These are phyloP conservation scores for Nyctibius bracteatus DNA, from an alignment of 2,113 vertebrate genomes.

Conservation along the genomic window DNA sequence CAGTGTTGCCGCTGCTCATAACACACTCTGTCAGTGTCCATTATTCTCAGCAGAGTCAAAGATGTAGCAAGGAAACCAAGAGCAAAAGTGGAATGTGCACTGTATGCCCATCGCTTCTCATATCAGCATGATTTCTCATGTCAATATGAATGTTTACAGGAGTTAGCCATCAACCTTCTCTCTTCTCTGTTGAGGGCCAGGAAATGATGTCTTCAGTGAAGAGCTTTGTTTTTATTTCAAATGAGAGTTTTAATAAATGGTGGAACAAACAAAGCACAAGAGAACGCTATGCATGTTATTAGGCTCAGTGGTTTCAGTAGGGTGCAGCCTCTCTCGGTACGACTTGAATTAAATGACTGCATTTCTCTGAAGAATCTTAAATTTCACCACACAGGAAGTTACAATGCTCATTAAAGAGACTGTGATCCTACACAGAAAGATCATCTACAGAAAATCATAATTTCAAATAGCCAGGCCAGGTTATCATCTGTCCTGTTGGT, in stretches of 20 bases:
- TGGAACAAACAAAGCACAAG: not conserved
- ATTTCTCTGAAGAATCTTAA: not conserved
- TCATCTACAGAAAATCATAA: not conserved
- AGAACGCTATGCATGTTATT: rapidly evolving
- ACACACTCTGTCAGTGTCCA: not conserved
- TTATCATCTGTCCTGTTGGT: not conserved
- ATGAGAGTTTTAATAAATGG: not conserved
- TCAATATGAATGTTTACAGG: not conserved
- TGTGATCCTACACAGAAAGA: not conserved
- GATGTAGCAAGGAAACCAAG: not conserved
- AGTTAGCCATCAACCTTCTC: not conserved
- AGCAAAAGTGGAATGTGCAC: rapidly evolving
- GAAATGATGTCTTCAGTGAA: not conserved
- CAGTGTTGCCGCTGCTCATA: not conserved
- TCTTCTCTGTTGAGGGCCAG: not conserved
- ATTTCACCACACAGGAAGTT: not conserved
- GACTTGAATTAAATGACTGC: not conserved
- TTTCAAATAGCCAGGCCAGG: not conserved
- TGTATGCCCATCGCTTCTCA: not conserved
- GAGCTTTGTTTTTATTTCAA: not conserved
- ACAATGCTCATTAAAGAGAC: not conserved
- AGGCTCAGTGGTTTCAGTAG: not conserved
- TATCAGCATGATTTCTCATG: not conserved
- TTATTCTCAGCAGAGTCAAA: not conserved
- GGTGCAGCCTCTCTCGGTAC: not conserved